These are phyloP conservation scores for Parapsyche elsis DNA, from an alignment of 1,140 invertebrate genomes.

Conservation along the genomic window DNA sequence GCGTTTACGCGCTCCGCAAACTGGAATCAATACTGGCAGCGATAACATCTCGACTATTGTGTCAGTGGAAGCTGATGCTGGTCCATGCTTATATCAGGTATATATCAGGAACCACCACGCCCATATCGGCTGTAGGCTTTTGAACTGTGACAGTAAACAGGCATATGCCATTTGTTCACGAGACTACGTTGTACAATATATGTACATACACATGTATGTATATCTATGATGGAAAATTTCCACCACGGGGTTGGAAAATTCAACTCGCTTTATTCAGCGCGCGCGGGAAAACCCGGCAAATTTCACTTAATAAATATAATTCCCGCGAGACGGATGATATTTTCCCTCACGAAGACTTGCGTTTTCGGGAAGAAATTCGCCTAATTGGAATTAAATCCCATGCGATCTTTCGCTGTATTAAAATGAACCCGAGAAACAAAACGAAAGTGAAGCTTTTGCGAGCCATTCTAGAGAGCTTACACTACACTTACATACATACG, in stretches of 20 bases:
- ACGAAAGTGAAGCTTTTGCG: neutral
- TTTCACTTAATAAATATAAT: constrained; percentile 12
- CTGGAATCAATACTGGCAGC: too few relatives aligned
- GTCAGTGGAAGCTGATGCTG: too few relatives aligned
- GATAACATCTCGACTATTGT: too few relatives aligned
- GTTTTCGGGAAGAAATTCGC: neutral
- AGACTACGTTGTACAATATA: too few relatives aligned
- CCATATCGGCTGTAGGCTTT: neutral
- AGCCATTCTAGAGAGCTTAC: neutral
- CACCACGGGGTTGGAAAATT: neutral
- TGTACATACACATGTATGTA: too few relatives aligned
- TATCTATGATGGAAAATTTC: neutral
- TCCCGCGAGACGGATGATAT: neutral
- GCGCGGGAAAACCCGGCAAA: neutral
- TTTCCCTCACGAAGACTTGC: neutral
- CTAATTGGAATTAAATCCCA: constrained; percentile 8
- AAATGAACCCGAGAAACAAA: neutral
- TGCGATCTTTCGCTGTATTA: neutral
- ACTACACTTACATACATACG: neutral
- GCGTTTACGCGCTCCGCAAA: too few relatives aligned
- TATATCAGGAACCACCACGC: too few relatives aligned
- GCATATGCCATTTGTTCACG: neutral
- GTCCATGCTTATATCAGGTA: too few relatives aligned
- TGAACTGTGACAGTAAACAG: constrained; percentile 7
- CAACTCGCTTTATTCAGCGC: neutral